Evolutionary conservation across 2,888 invertebrate genomes (phyloP).

Genomic region (Steinernema hermaphroditum): DNA sequence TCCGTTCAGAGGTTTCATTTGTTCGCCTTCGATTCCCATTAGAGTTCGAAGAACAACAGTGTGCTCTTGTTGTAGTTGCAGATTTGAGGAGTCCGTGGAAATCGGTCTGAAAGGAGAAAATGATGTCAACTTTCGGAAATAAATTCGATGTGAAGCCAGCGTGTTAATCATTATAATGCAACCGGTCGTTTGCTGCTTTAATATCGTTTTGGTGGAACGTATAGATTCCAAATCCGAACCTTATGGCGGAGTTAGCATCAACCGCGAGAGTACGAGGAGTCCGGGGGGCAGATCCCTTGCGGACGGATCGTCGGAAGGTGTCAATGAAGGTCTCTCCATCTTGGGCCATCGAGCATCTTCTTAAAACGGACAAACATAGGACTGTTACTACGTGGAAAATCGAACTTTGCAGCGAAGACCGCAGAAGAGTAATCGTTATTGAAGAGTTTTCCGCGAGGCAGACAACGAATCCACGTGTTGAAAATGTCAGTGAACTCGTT

Average conservation of each 20-base stretch:
- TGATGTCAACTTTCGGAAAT: too few relatives aligned
- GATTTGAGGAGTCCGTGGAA: background rate
- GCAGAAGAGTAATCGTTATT: slow-evolving; percentile 18
- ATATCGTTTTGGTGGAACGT: too few relatives aligned
- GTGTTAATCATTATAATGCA: too few relatives aligned
- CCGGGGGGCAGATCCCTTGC: slow-evolving; percentile 1
- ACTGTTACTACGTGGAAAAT: background rate
- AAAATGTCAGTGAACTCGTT: slow-evolving; percentile 64
- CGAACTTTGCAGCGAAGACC: background rate
- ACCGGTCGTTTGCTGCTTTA: too few relatives aligned
- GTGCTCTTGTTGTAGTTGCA: background rate
- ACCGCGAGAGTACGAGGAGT: slow-evolving; percentile 7
- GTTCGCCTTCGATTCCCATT: background rate
- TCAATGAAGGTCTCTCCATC: slow-evolving; percentile 10
- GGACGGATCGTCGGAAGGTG: slow-evolving; percentile 7
- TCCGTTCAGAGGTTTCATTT: background rate
- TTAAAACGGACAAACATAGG: background rate
- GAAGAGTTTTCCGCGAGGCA: slow-evolving; percentile 31
- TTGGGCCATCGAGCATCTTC: background rate
- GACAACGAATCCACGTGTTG: slow-evolving; percentile 42
- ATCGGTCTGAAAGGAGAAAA: slow-evolving; percentile 7
- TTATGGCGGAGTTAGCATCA: background rate
- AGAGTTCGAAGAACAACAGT: background rate
- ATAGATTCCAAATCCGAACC: background rate
- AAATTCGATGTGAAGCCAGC: too few relatives aligned